Conservation (phyloP, 2,888 invertebrate species). For the Gonocerus acuteangulatus region DNA sequence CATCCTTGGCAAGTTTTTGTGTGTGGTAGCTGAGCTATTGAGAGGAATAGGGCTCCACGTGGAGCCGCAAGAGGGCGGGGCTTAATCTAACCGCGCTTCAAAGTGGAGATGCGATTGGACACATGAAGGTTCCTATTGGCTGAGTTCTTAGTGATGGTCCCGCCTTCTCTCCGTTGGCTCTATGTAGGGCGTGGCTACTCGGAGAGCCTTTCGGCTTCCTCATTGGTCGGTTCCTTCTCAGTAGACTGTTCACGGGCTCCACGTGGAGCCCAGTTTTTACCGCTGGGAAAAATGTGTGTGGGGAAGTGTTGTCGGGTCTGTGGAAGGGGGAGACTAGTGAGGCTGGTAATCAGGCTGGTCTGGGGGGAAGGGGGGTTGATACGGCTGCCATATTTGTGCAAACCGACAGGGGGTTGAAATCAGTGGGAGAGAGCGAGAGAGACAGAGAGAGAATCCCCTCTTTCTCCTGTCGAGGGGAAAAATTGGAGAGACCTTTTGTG, state of each 20-base stretch:
- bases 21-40: constrained; percentile 1
- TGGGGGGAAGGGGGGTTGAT: constrained; percentile 40
- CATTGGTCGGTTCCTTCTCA: neutral
- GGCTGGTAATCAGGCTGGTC: constrained; percentile 38
- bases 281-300: constrained; percentile 35
- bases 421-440: constrained; percentile 49
- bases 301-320: constrained; percentile 37
- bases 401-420: constrained; percentile 48
- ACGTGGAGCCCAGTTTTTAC: constrained; percentile 35
- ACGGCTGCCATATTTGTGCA: constrained; percentile 41
- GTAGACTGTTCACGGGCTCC: constrained; percentile 33
- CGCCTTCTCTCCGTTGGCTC: neutral
- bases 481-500: constrained; percentile 37
- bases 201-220: neutral
- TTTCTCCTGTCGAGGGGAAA: constrained; percentile 41
- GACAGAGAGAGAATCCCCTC: constrained; percentile 44
- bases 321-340: constrained; percentile 41
- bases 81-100: constrained; percentile 25
- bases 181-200: neutral
- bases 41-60: constrained; percentile 29
- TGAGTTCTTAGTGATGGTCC: constrained; percentile 6
- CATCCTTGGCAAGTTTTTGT: constrained; percentile 14
- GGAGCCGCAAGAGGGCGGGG: constrained; percentile 25
- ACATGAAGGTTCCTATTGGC: constrained; percentile 28
- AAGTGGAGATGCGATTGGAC: constrained; percentile 32